These are phyloP conservation scores for Aradus depressus DNA, from an alignment of 2,888 invertebrate genomes.

Conservation along the genomic window DNA sequence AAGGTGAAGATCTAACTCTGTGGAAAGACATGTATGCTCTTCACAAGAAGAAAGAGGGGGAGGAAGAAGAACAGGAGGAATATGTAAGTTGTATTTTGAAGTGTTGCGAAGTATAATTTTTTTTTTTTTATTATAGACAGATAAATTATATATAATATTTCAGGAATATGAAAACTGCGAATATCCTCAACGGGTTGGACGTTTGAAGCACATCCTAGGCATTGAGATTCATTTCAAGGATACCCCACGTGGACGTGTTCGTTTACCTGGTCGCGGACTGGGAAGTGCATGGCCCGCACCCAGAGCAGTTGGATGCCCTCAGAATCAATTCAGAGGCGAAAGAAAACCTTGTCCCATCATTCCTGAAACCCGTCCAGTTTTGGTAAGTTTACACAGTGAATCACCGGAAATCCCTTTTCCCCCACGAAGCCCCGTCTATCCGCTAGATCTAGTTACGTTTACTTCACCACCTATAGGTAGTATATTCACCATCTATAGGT, in stretches of 20 bases:
- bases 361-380: too few species aligned
- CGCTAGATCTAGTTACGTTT: too few species aligned
- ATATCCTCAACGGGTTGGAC: conserved; percentile 29
- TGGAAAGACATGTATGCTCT: conserved; percentile 86
- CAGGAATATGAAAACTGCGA: conserved; percentile 29
- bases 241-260: conserved; percentile 26
- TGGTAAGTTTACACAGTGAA: too few species aligned
- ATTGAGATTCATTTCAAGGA: conserved; percentile 30
- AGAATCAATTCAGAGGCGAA: too few species aligned
- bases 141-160: conserved; percentile 24
- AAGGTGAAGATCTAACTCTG: conserved; percentile 80
- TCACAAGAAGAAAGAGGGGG: conserved; percentile 53
- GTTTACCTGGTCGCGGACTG: conserved; percentile 28
- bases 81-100: conserved; percentile 10
- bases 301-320: conserved; percentile 18
- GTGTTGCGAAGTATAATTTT: neutral
- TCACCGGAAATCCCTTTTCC: too few species aligned
- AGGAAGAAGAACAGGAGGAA: conserved; percentile 36
- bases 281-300: conserved; percentile 26
- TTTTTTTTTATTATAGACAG: neutral
- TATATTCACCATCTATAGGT: too few species aligned
- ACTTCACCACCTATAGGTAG: too few species aligned
- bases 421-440: too few species aligned
- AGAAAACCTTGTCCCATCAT: too few species aligned
- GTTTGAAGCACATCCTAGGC: conserved; percentile 31